Evolutionary conservation across 2,797 vertebrate genomes (phyloP).

Genomic region (Anguilla megastoma): DNA sequence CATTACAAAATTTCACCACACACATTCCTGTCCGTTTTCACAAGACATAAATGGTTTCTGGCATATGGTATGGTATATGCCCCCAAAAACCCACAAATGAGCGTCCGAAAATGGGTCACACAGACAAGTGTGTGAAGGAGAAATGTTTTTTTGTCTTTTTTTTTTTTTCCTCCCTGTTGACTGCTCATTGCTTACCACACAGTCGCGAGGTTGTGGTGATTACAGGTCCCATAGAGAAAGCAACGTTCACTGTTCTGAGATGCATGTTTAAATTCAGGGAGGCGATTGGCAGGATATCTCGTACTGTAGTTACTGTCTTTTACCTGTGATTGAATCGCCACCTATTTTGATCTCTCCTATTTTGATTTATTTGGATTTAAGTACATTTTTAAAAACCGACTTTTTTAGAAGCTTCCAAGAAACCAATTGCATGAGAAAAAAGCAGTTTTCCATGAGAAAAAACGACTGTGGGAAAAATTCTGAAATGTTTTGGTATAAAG

Average conservation of each 20-base stretch:
- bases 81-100: neutral
- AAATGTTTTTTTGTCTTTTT: neutral
- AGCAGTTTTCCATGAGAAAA: neutral
- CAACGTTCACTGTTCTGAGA: neutral
- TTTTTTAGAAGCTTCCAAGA: neutral
- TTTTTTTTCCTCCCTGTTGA: neutral
- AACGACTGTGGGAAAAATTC: neutral
- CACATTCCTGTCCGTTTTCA: neutral
- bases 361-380: no score
- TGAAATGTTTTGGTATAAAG: neutral
- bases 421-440: neutral
- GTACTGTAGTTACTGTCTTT: neutral
- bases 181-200: neutral
- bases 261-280: neutral
- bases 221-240: neutral
- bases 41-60: neutral
- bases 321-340: neutral
- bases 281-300: neutral
- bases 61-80: neutral
- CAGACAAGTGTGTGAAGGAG: neutral
- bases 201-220: neutral
- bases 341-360: neutral
- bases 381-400: neutral
- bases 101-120: neutral
- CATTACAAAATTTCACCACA: neutral